Evolutionary conservation across 2,888 invertebrate species (phyloP).

Genomic region (Gortyna flavago): DNA sequence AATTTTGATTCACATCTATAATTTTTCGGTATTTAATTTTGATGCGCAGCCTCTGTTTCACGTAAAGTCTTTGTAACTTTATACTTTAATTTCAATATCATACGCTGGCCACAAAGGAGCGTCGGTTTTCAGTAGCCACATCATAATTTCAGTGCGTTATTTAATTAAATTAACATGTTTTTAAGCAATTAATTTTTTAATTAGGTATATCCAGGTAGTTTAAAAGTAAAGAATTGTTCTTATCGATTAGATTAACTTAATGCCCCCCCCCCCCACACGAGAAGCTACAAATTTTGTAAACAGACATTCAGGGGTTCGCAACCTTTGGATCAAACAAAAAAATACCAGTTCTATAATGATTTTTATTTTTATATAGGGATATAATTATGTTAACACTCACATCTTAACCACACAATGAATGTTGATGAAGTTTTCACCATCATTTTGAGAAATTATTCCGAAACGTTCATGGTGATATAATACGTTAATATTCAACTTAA

Average conservation of each 20-base stretch:
- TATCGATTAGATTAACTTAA: background rate
- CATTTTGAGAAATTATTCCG: background rate
- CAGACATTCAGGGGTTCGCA: no score
- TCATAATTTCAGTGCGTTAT: slow-evolving; percentile 15
- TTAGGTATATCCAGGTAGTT: background rate
- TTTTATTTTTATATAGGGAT: no score
- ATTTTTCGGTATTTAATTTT: slow-evolving; percentile 53
- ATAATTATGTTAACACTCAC: no score
- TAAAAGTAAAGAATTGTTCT: background rate
- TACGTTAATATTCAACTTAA: background rate
- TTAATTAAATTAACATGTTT: no score
- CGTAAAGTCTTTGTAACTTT: slow-evolving; percentile 19
- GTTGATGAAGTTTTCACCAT: background rate
- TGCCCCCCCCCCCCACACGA: no score
- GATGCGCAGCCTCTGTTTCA: background rate
- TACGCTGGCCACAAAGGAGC: slow-evolving; percentile 29
- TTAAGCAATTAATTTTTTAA: background rate
- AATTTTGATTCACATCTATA: slow-evolving; percentile 20
- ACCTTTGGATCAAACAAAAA: no score
- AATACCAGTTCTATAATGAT: no score
- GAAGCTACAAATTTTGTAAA: no score
- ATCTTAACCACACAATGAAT: background rate
- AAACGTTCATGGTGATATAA: background rate
- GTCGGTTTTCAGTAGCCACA: background rate
- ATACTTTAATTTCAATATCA: slow-evolving; percentile 40